Conservation (phyloP, 2,113 vertebrate genomes). For the Muscicapa adusta region DNA sequence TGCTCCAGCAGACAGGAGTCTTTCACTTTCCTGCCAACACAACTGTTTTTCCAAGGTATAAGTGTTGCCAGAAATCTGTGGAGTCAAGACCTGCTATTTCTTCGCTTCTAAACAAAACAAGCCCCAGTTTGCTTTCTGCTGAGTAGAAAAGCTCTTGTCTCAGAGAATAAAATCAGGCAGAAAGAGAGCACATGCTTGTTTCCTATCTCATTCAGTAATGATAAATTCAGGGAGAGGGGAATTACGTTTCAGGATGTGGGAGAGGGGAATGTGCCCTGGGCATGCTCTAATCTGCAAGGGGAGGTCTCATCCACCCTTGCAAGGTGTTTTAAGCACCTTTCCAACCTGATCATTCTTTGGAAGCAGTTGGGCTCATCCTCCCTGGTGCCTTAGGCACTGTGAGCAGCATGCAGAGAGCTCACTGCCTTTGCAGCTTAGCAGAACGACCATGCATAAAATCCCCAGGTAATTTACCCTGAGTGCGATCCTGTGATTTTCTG, state of each 20-base stretch:
- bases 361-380: neutral
- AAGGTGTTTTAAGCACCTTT: neutral
- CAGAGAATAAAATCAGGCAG: neutral
- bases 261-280: neutral
- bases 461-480: conserved; percentile 55
- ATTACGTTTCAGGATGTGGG: neutral
- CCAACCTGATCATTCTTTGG: neutral
- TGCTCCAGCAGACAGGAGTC: neutral
- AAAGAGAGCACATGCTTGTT: neutral
- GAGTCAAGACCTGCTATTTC: conserved; percentile 23
- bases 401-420: neutral
- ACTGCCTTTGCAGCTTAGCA: neutral
- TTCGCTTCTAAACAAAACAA: neutral
- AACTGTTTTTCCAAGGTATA: conserved; percentile 37
- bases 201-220: neutral
- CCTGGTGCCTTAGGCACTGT: neutral
- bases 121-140: neutral
- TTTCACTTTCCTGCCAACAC: conserved; percentile 28
- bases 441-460: conserved; percentile 33
- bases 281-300: neutral
- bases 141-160: neutral
- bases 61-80: conserved; percentile 3
- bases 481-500: conserved; percentile 57
- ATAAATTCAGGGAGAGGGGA: neutral
- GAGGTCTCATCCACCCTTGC: neutral